Evolutionary conservation across 2,888 invertebrate species (phyloP), one percentile per base, ranked within the genome.

Genomic region (Eupeodes latifasciatus): DNA sequence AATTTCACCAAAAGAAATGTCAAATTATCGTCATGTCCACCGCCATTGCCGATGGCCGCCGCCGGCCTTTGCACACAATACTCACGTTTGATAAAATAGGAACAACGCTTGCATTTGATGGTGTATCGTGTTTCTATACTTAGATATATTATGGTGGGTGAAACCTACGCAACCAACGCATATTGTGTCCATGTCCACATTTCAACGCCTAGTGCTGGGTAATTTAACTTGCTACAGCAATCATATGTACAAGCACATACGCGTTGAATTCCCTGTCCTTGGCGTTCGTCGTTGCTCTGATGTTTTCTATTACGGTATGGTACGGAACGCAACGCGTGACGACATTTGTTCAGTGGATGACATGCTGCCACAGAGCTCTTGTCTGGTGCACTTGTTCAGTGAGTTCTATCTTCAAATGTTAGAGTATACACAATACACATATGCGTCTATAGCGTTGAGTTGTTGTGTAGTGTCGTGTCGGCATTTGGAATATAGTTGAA

Each of bases 291-390:
- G 16, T 55, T 67, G 55, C 55, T 49, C 34, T 44, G 19, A 40
- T 59, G 76, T 16, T 40, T 62, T 36, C 64, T 66, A 55, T 64
- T 72, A 57, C 64, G 40, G 40, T 36, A 16, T 1, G 40, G 40
- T 5, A 40, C 40, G 40, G 40, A 16, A 36, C 10, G 36, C 55
- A n/a, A 44, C 85, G 40, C 75, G 49, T 61, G 69, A 47, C 59
- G 85, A 81, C 85, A 85, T 81, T 64, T 81, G 81, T 81, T 76
- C 81, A 53, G 40, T 40, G 77, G 67, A 62, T 81, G 67, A 85
- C 82, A 81, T 66, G 76, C 81, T 64, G 62, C 62, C 62, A 64
- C 62, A 75, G 49, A 74, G 61, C 69, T 53, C 69, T 40, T 27
- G 55, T 44, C 64, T 51, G 62, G 27, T 55, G 76, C 85, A 82